Conservation (phyloP, 2,888 invertebrate genomes). For the Capitulum mitella region DNA sequence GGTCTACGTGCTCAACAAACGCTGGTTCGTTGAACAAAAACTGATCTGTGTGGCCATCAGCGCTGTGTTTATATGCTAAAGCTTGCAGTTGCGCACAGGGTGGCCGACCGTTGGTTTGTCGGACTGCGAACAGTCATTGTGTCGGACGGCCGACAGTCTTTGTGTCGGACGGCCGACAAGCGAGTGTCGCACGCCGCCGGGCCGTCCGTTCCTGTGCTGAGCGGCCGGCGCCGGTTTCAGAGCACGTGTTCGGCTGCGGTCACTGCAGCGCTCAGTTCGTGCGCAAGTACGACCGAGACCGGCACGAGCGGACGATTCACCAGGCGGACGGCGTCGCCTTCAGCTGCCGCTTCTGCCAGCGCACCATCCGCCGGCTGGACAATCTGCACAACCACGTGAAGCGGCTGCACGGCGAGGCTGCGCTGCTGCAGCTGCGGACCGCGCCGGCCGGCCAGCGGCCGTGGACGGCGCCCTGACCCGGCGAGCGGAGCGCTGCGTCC, state of each 20-base stretch:
- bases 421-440: background rate
- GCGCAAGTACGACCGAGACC: slow-evolving; percentile 76
- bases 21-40: no score
- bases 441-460: slow-evolving; percentile 48
- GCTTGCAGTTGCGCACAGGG: no score
- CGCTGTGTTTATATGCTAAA: no score
- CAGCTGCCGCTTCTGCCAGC: background rate
- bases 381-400: slow-evolving; percentile 5
- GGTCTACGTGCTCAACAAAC: no score
- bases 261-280: slow-evolving; percentile 71
- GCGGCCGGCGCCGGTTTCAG: slow-evolving; percentile 37
- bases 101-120: no score
- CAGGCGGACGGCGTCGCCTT: slow-evolving; percentile 46
- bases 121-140: no score
- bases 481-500: no score
- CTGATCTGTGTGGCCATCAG: no score
- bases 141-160: no score
- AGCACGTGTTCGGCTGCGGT: slow-evolving; percentile 58
- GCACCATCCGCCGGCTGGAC: slow-evolving; percentile 16
- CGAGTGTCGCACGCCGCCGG: background rate
- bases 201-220: background rate
- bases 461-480: no score
- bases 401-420: slow-evolving; percentile 13
- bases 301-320: slow-evolving; percentile 64
- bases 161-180: background rate